Percentiles rank a stretch among this genome's conserved stretches.
Conservation (phyloP, 2,888 invertebrate genomes). For the Malthinus flaveolus region DNA sequence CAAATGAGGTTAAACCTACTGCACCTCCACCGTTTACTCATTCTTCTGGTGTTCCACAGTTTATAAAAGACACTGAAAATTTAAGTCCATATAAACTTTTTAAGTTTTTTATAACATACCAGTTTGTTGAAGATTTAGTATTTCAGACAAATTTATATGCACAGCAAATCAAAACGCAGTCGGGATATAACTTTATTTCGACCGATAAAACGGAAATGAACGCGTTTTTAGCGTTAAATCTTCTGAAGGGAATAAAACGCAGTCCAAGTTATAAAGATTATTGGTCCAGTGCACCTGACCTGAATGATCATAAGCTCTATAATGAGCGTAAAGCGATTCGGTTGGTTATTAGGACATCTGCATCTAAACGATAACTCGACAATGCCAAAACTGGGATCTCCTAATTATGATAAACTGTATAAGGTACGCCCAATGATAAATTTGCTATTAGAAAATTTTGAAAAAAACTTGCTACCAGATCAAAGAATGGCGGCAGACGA, state of each 20-base stretch:
- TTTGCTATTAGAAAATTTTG: conserved; percentile 17
- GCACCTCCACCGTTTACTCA: too few species aligned
- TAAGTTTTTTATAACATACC: too few species aligned
- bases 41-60: too few species aligned
- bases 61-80: too few species aligned
- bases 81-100: too few species aligned
- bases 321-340: conserved; percentile 31
- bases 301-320: conserved; percentile 29
- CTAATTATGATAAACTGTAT: conserved; percentile 33
- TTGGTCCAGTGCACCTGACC: conserved; percentile 28
- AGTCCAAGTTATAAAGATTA: conserved; percentile 35
- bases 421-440: conserved; percentile 31
- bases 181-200: background rate
- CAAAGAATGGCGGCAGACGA: conserved; percentile 33
- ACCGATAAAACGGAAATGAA: conserved; percentile 29
- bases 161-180: background rate
- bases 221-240: conserved; percentile 31
- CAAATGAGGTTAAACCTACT: too few species aligned
- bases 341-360: conserved; percentile 26
- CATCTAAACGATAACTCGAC: conserved; percentile 32
- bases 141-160: too few species aligned
- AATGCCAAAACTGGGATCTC: conserved; percentile 21
- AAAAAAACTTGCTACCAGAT: conserved; percentile 14
- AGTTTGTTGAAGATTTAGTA: too few species aligned
- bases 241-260: conserved; percentile 36